phyloP scores from a whole-genome alignment of 2,113 vertebrate genomes.

The Carollia perspicillata region DNA sequence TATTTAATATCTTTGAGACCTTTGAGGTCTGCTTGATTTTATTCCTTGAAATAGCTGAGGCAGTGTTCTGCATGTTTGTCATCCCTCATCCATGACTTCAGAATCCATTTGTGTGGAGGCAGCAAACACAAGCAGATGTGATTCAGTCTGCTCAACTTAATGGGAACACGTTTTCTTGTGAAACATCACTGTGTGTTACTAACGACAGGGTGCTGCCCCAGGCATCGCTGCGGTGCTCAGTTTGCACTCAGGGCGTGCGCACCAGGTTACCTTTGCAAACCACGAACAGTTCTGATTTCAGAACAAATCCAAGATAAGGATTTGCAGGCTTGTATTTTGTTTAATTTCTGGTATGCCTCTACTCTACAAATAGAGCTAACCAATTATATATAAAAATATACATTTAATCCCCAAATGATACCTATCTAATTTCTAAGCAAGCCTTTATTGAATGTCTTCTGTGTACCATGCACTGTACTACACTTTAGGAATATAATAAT shows the following conservation, averaged over 20 bases:
- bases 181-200: neutral
- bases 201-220: neutral
- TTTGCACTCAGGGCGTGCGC: neutral
- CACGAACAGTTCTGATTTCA: neutral
- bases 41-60: constrained; percentile 13
- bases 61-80: neutral
- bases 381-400: neutral
- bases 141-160: neutral
- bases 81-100: neutral
- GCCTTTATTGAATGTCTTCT: neutral
- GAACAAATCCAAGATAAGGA: neutral
- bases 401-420: constrained; percentile 7
- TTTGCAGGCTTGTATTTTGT: neutral
- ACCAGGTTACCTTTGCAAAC: neutral
- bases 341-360: neutral
- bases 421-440: neutral
- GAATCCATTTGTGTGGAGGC: neutral
- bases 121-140: neutral
- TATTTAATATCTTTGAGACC: neutral
- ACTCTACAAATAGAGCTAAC: neutral
- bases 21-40: constrained; percentile 14
- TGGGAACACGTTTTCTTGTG: neutral
- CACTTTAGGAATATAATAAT: neutral
- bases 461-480: neutral
- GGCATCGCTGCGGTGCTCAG: neutral